Conservation (phyloP, 1,140 invertebrate species). For the Euglossa dilemma region DNA sequence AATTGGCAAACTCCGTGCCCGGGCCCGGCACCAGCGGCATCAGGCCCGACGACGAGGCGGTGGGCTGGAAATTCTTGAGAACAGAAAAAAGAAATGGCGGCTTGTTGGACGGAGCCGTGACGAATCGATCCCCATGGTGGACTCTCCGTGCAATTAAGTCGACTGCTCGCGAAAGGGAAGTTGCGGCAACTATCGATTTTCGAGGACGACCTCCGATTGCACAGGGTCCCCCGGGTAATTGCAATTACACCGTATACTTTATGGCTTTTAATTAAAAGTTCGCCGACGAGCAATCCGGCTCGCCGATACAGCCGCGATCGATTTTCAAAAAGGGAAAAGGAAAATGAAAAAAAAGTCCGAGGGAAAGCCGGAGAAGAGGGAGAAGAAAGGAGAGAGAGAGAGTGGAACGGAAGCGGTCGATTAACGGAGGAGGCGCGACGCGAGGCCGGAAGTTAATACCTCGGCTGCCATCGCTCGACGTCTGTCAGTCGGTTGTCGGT, state of each 20-base stretch:
- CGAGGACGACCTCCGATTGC: conserved; percentile 13
- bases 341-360: no score
- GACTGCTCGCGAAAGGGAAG: conserved; percentile 12
- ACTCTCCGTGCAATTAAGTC: conserved; percentile 7
- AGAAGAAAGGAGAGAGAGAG: neutral
- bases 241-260: conserved; percentile 40
- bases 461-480: conserved; percentile 30
- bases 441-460: conserved; percentile 25
- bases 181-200: conserved; percentile 43
- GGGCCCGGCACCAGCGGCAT: conserved; percentile 80
- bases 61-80: conserved; percentile 77
- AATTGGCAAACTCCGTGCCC: conserved; percentile 91
- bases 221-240: conserved; percentile 6
- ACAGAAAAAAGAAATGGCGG: neutral
- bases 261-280: conserved; percentile 54
- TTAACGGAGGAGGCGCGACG: conserved; percentile 3
- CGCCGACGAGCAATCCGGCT: conserved; percentile 7
- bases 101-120: neutral
- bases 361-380: no score
- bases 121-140: neutral
- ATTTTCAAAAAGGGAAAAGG: neutral
- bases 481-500: conserved; percentile 72
- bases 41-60: conserved; percentile 78
- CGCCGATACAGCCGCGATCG: conserved; percentile 1
- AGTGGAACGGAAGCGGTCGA: neutral